These are phyloP conservation scores for Stylophora pistillata DNA, from an alignment of 64 coral and sea anemone genomes.

Conservation along the genomic window DNA sequence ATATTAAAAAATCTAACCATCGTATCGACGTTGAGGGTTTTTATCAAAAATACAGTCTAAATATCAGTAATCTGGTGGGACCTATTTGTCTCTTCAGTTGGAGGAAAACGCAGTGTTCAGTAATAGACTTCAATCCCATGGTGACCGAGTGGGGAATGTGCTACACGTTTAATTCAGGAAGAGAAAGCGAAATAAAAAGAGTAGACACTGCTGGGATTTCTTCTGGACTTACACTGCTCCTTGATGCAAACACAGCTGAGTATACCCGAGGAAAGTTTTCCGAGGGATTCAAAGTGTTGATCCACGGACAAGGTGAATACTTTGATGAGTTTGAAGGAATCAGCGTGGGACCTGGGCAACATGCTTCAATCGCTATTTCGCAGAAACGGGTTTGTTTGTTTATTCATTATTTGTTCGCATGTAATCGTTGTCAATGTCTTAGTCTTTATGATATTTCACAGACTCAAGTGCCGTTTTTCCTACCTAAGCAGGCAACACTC, in stretches of 20 bases:
- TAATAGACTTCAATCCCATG: conserved; percentile 31
- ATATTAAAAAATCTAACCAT: background rate
- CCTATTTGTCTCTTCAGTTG: conserved; percentile 9
- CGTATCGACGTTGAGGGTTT: conserved; percentile 20
- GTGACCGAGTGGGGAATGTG: conserved; percentile 61
- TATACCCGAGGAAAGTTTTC: conserved; percentile 46
- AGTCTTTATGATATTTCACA: no score
- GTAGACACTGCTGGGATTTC: conserved; percentile 29
- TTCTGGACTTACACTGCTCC: conserved; percentile 20
- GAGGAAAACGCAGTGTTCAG: background rate
- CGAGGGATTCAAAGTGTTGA: conserved; percentile 45
- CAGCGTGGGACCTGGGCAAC: conserved; percentile 50
- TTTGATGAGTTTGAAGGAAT: conserved; percentile 65
- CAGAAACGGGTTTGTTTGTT: conserved; percentile 49
- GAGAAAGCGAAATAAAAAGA: conserved; percentile 5
- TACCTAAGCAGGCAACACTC: no score
- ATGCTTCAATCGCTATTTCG: conserved; percentile 30
- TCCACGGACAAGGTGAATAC: conserved; percentile 65
- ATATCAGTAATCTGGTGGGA: background rate
- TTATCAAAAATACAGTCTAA: conserved; percentile 5
- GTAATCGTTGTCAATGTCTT: no score
- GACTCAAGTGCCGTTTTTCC: no score
- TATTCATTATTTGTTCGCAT: background rate
- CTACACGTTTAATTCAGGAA: conserved; percentile 72
- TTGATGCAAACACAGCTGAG: conserved; percentile 33